These are phyloP conservation scores for Trachelus troglodyta DNA, from an alignment of 2,888 invertebrate species.

Conservation along the genomic window DNA sequence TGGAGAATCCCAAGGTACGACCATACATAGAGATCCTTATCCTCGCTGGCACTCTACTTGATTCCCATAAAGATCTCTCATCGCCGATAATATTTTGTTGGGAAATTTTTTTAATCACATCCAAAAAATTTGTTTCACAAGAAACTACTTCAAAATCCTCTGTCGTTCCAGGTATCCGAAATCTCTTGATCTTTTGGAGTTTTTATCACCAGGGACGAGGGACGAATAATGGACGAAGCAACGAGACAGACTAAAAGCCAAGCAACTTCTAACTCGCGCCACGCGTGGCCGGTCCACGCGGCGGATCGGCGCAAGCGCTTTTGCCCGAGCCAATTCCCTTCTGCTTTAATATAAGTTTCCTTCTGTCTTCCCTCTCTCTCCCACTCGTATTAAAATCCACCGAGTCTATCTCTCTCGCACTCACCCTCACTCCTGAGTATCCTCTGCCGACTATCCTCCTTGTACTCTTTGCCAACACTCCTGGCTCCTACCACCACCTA, in stretches of 20 bases:
- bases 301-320: conserved; percentile 51
- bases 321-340: not conserved
- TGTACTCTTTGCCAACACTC: not conserved
- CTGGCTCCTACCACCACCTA: not conserved
- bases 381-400: not conserved
- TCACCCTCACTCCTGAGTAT: conserved; percentile 5
- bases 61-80: not conserved
- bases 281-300: conserved; percentile 49
- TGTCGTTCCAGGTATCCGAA: not conserved
- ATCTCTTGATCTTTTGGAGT: not conserved
- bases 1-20: not conserved
- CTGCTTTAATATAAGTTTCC: not conserved
- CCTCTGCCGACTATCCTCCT: not conserved
- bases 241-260: conserved; percentile 57
- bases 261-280: conserved; percentile 56
- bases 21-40: not conserved
- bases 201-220: not conserved
- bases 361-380: conserved; percentile 5
- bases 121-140: not conserved
- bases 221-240: conserved; percentile 51
- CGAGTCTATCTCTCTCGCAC: conserved; percentile 12
- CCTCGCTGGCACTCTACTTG: not conserved
- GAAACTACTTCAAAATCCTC: too few relatives aligned
- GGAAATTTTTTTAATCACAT: not conserved
- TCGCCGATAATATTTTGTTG: not conserved